These are phyloP conservation scores for Drosophila pruinosa DNA, from an alignment of 1,140 invertebrate genomes.

Conservation along the genomic window DNA sequence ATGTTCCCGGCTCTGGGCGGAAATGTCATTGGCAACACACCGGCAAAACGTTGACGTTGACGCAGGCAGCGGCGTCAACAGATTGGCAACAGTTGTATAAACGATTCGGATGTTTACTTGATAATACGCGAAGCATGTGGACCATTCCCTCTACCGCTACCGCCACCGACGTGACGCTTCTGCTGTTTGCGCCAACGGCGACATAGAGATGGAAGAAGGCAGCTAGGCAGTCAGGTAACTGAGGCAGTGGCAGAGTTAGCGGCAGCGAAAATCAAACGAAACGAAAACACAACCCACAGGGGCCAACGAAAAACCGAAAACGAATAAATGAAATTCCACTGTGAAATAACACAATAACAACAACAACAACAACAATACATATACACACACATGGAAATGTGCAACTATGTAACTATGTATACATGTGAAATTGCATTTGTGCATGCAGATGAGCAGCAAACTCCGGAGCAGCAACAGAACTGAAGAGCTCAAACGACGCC, in stretches of 20 bases:
- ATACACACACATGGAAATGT: conserved; percentile 13
- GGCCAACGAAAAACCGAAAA: conserved; percentile 44
- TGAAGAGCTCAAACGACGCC: too few species aligned
- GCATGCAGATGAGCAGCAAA: conserved; percentile 52
- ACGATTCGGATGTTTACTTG: conserved; percentile 71
- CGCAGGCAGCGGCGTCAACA: conserved; percentile 19
- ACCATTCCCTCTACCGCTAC: neutral
- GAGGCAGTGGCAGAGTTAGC: neutral
- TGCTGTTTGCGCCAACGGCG: neutral
- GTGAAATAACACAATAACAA: conserved; percentile 33
- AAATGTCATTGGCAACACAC: conserved; percentile 63
- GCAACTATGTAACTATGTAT: conserved; percentile 38
- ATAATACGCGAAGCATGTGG: conserved; percentile 51
- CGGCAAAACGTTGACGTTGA: conserved; percentile 3
- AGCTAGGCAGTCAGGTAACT: neutral
- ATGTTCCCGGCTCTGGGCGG: conserved; percentile 29
- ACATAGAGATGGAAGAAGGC: neutral
- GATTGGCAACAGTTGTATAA: conserved; percentile 78
- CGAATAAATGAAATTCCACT: conserved; percentile 59
- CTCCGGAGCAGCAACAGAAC: neutral
- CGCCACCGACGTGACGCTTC: neutral
- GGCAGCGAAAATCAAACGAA: conserved; percentile 49
- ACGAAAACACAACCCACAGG: conserved; percentile 41
- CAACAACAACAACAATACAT: neutral
- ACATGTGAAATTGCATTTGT: conserved; percentile 66